Base-by-base conservation (phyloP, 2,888 invertebrate genomes). In the Lysandra bellargus region DNA sequence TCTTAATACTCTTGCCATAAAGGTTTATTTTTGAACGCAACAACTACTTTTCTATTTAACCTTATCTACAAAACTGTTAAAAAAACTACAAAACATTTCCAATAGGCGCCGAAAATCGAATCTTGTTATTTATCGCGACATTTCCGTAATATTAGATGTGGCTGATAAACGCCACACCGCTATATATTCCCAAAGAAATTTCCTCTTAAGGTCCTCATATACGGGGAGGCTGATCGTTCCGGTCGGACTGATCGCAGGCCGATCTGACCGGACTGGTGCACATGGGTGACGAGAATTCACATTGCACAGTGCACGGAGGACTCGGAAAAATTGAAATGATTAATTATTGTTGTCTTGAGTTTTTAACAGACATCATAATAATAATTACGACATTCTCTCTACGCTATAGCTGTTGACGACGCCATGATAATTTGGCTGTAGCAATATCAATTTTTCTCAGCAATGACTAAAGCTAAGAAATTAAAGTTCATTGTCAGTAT, bases 51-150 rank as follows among this genome's bases (percentile, higher is more conserved):
- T 69, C 33, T 33, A 69, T 33, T 69, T 69, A 61, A n/a, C 61
- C 61, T 61, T 61, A 69, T 37, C 69, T 33, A 33, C 33, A 37
- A 69, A 69, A 33, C 33, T 33, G 6, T 4, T 33, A 69, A 69
- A 37, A 61, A 61, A 30, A 69, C 33, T 30, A 69, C 30, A 44
- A 75, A 75, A 49, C 75, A 30, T 75, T 75, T 23, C 49, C 49
- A 75, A 44, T 75, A 49, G 75, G 75, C 75, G 4, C 23, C 75
- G 75, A 23, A 49, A 74, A 30, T 49, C 23, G 75, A 75, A 49
- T 44, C 30, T 75, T 75, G 75, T 49, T 75, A 75, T 75, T 49
- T 75, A 49, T 49, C n/a, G 75, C 49, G 49, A 75, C 44, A 75
- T 23, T 23, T 44, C 44, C 75, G 75, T 75, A 30, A 75, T 75